Evolutionary conservation across 2,113 vertebrate species (phyloP).

Genomic region (Megalops atlanticus): DNA sequence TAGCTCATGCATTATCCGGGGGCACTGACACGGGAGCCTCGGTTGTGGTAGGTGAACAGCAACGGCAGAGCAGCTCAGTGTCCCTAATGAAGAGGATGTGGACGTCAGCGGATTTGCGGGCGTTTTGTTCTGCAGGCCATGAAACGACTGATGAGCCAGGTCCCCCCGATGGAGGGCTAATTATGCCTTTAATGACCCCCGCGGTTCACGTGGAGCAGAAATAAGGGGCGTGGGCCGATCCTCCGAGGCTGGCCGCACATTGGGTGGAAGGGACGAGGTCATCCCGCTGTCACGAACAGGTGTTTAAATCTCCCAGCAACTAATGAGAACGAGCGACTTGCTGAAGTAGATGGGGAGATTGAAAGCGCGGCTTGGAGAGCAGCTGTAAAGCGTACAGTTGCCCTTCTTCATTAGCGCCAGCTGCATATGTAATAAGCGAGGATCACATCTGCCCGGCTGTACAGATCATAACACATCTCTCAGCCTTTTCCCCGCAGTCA

Average conservation of each 20-base stretch:
- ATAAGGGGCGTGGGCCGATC: background rate
- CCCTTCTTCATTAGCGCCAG: background rate
- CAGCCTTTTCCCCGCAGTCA: background rate
- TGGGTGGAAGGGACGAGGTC: background rate
- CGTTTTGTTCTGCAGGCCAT: background rate
- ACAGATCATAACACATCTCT: background rate
- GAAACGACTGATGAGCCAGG: background rate
- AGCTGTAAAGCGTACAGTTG: background rate
- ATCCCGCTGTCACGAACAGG: slow-evolving; percentile 5
- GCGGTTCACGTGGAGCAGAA: background rate
- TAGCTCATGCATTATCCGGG: background rate
- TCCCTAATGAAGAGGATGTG: background rate
- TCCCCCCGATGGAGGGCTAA: background rate
- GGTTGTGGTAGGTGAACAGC: background rate
- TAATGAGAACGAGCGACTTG: slow-evolving; percentile 2
- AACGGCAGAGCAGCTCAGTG: background rate
- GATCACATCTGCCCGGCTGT: background rate
- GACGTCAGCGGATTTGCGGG: background rate
- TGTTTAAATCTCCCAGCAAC: slow-evolving; percentile 21
- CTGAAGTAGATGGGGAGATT: background rate
- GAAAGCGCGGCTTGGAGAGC: background rate
- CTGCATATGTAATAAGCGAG: background rate
- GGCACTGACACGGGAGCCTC: background rate
- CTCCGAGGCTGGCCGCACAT: background rate
- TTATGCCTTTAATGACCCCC: slow-evolving; percentile 20